A percentile compares a stretch with the other conserved stretches of the same genome.
Evolutionary conservation across 2,797 vertebrate genomes (phyloP).

Genomic region (Taeniopygia guttata): DNA sequence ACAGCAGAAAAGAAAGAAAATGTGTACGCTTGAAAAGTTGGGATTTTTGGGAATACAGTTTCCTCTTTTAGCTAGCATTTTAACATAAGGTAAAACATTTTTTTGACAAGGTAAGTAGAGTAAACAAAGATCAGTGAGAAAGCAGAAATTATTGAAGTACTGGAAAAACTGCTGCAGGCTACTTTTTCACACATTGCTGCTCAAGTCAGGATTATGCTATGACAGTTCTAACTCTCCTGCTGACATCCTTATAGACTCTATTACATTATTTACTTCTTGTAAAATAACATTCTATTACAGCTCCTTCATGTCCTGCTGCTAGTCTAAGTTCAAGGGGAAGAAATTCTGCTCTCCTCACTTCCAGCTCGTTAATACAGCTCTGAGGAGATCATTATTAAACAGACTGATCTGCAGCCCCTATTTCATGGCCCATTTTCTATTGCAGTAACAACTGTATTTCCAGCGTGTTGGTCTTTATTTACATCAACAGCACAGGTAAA

Average conservation of each 20-base stretch:
- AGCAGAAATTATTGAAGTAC: conserved; percentile 68
- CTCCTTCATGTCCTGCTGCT: conserved; percentile 72
- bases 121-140: conserved; percentile 70
- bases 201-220: conserved; percentile 71
- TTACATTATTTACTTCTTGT: conserved; percentile 79
- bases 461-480: conserved; percentile 6
- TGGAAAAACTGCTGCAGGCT: conserved; percentile 70
- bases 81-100: conserved; percentile 69
- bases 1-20: background rate
- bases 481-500: conserved; percentile 2
- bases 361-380: conserved; percentile 57
- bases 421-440: conserved; percentile 66
- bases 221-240: conserved; percentile 76
- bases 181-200: conserved; percentile 73
- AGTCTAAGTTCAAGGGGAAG: conserved; percentile 66
- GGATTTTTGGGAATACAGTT: conserved; percentile 57
- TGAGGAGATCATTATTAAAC: conserved; percentile 64
- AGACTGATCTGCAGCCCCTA: conserved; percentile 40
- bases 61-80: conserved; percentile 43
- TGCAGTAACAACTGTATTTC: conserved; percentile 34
- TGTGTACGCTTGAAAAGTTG: conserved; percentile 27
- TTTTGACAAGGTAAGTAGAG: conserved; percentile 69
- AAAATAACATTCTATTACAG: conserved; percentile 77
- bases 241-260: conserved; percentile 73
- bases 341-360: conserved; percentile 55